Conservation (phyloP, 1,140 invertebrate genomes). For the Drosophila asahinai region DNA sequence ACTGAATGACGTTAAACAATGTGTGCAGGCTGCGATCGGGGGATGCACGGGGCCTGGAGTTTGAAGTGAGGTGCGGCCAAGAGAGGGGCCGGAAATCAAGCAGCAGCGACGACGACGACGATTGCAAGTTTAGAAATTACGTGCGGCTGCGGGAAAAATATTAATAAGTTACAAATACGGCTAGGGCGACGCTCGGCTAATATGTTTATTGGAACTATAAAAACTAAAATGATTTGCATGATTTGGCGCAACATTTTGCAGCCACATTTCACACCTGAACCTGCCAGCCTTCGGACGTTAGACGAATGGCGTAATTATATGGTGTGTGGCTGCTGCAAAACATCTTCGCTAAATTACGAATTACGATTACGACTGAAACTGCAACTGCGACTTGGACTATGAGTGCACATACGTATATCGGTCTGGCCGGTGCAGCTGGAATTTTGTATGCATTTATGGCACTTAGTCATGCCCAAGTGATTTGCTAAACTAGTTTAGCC, state of each 20-base stretch:
- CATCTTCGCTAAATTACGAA: conserved; percentile 67
- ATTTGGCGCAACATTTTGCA: conserved; percentile 63
- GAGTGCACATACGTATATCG: not conserved
- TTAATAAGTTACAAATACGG: conserved; percentile 76
- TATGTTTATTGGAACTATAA: conserved; percentile 76
- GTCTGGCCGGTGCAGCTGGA: conserved; percentile 27
- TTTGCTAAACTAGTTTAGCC: conserved; percentile 79
- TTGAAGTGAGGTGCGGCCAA: conserved; percentile 12
- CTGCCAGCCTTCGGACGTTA: conserved; percentile 38
- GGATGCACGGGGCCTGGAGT: conserved; percentile 11
- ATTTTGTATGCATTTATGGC: conserved; percentile 82
- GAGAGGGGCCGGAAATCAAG: conserved; percentile 72
- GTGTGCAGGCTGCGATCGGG: conserved; percentile 60
- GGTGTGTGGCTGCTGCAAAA: conserved; percentile 36
- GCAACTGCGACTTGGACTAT: conserved; percentile 16
- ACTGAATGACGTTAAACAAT: conserved; percentile 82
- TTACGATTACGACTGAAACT: conserved; percentile 40
- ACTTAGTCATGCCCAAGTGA: conserved; percentile 81
- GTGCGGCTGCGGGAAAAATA: conserved; percentile 67
- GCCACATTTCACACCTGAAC: conserved; percentile 67
- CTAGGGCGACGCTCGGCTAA: conserved; percentile 58
- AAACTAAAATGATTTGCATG: conserved; percentile 75
- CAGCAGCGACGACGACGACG: conserved; percentile 57
- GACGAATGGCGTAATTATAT: conserved; percentile 58
- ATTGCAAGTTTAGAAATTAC: conserved; percentile 77